Conservation (phyloP, 1,140 invertebrate genomes). For the Laupala kohalensis region DNA sequence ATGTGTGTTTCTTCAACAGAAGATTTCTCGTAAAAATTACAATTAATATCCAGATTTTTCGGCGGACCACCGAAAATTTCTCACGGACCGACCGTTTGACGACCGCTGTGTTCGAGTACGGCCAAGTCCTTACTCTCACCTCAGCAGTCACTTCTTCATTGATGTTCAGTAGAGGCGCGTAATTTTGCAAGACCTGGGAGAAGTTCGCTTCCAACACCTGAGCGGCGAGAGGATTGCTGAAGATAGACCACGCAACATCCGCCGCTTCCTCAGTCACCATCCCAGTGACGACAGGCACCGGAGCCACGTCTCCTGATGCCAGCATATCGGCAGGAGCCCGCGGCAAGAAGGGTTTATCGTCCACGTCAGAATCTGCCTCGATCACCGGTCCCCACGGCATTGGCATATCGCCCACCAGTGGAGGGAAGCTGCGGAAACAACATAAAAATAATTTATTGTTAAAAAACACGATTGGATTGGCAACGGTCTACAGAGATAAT, state of each 20-base stretch:
- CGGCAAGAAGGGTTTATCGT: not conserved
- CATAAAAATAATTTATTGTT: no score
- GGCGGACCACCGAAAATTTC: no score
- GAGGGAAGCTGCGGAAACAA: not conserved
- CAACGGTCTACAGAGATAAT: no score
- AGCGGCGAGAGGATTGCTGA: not conserved
- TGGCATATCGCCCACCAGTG: not conserved
- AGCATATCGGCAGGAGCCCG: not conserved
- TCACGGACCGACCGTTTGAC: no score
- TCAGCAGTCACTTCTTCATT: not conserved
- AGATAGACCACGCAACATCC: not conserved
- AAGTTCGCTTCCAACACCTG: not conserved
- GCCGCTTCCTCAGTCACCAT: not conserved
- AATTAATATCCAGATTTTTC: no score
- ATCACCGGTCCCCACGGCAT: not conserved
- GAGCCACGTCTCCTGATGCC: not conserved
- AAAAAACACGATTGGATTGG: no score
- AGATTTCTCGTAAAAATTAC: no score
- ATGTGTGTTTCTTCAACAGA: no score
- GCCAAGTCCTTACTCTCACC: no score
- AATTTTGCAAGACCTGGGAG: not conserved
- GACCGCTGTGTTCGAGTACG: no score
- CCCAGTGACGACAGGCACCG: not conserved
- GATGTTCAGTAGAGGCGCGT: not conserved
- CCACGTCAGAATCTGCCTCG: not conserved